Evolutionary conservation across 1,140 invertebrate genomes (phyloP).

Genomic region (Drosophila auraria): DNA sequence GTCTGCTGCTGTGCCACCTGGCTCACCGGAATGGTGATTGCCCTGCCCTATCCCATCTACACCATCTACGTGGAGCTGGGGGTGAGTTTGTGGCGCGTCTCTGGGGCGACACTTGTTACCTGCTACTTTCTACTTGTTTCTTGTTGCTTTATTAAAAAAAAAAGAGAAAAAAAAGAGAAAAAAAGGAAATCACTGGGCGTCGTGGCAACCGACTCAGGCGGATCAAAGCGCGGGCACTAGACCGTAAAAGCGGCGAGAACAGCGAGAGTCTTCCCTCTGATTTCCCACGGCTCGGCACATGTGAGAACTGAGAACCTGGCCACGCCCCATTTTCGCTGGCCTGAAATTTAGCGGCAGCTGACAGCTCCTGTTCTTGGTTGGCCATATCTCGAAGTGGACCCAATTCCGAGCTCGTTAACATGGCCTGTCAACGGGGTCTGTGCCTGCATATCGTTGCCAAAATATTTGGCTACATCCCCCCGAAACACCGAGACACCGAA

Average conservation of each 20-base stretch:
- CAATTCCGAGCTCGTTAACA: slow-evolving; percentile 74
- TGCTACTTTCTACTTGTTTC: slow-evolving; percentile 25
- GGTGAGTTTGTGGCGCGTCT: slow-evolving; percentile 85
- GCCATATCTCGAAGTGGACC: slow-evolving; percentile 6
- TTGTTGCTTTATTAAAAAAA: slow-evolving; percentile 54
- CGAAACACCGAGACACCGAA: too few species aligned
- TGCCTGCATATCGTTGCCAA: slow-evolving; percentile 74
- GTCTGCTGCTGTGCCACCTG: slow-evolving; percentile 89
- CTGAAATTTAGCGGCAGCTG: not conserved
- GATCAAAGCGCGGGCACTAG: slow-evolving; percentile 71
- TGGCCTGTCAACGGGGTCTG: slow-evolving; percentile 60
- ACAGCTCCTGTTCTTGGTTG: not conserved
- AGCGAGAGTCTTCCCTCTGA: slow-evolving; percentile 12
- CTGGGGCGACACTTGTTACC: slow-evolving; percentile 9
- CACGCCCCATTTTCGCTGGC: not conserved
- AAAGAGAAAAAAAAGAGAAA: not conserved
- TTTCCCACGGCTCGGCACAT: slow-evolving; percentile 5
- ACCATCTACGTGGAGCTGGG: slow-evolving; percentile 89
- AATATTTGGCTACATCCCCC: slow-evolving; percentile 64
- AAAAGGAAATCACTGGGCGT: slow-evolving; percentile 27
- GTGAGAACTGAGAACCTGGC: slow-evolving; percentile 4
- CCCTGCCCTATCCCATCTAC: slow-evolving; percentile 91
- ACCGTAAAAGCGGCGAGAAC: slow-evolving; percentile 61
- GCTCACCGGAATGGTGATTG: slow-evolving; percentile 89
- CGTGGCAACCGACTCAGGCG: slow-evolving; percentile 35